These are phyloP conservation scores for Enteromius paludinosus DNA, from an alignment of 2,797 vertebrate species.

Conservation along the genomic window DNA sequence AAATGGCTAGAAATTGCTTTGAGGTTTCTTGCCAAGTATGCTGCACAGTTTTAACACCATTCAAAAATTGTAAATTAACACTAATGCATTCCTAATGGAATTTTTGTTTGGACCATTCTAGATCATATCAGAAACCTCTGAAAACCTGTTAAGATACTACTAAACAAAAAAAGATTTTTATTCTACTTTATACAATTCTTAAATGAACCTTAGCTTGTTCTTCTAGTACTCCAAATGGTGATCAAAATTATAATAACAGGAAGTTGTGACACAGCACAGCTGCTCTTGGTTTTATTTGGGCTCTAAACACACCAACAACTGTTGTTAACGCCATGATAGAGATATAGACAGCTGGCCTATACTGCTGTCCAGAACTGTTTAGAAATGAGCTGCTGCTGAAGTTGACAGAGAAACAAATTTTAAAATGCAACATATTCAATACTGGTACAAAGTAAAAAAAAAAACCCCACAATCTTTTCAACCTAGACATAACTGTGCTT, in stretches of 20 bases:
- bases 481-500: not conserved
- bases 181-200: not conserved
- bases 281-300: slow-evolving; percentile 52
- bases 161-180: not conserved
- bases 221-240: slow-evolving; percentile 15
- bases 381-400: slow-evolving; percentile 20
- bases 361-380: slow-evolving; percentile 18
- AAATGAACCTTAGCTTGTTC: not conserved
- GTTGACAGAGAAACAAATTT: not conserved
- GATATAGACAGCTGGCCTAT: slow-evolving; percentile 53
- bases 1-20: not conserved
- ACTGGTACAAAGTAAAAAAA: not conserved
- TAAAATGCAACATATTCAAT: not conserved
- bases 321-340: slow-evolving; percentile 47
- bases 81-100: not conserved
- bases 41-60: not conserved
- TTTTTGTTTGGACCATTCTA: not conserved
- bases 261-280: slow-evolving; percentile 51
- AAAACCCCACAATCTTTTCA: not conserved
- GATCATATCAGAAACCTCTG: not conserved
- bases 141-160: not conserved
- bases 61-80: not conserved
- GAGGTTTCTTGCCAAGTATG: not conserved
- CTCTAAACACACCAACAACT: slow-evolving; percentile 54
- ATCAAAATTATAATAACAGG: slow-evolving; percentile 36